These are phyloP conservation scores for Pelecanus crispus DNA, from an alignment of 2,113 vertebrate genomes.

Conservation along the genomic window DNA sequence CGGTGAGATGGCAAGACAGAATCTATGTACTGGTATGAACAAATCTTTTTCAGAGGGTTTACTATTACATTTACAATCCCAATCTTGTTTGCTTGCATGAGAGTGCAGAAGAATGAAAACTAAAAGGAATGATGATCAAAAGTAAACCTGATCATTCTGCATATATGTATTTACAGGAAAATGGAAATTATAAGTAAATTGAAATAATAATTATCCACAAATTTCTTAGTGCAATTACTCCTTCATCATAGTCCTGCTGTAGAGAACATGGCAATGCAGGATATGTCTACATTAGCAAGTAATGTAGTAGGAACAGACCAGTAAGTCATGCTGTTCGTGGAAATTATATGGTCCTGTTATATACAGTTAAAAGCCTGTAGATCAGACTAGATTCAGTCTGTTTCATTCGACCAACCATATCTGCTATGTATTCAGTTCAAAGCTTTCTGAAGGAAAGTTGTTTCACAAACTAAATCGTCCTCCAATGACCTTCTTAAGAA, in stretches of 20 bases:
- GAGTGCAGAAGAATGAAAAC: background rate
- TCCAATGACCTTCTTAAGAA: background rate
- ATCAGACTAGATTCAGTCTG: background rate
- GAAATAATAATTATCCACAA: background rate
- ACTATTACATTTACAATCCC: background rate
- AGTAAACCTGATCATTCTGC: background rate
- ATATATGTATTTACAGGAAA: background rate
- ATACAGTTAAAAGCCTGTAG: background rate
- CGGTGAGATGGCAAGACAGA: background rate
- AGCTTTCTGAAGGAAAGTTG: background rate
- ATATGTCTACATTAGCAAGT: background rate
- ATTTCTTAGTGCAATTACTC: background rate
- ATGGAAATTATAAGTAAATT: background rate
- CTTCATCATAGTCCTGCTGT: background rate
- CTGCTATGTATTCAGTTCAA: background rate
- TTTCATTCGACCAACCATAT: background rate
- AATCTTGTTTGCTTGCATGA: background rate
- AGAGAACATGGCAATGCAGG: background rate
- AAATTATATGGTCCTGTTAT: background rate
- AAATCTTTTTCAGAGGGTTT: background rate
- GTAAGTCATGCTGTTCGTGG: background rate
- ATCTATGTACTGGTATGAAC: background rate
- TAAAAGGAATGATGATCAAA: background rate
- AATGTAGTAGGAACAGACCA: background rate
- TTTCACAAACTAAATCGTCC: background rate